phyloP scores from a whole-genome alignment of 2,797 vertebrate genomes.

The Enteromius argenteus region DNA sequence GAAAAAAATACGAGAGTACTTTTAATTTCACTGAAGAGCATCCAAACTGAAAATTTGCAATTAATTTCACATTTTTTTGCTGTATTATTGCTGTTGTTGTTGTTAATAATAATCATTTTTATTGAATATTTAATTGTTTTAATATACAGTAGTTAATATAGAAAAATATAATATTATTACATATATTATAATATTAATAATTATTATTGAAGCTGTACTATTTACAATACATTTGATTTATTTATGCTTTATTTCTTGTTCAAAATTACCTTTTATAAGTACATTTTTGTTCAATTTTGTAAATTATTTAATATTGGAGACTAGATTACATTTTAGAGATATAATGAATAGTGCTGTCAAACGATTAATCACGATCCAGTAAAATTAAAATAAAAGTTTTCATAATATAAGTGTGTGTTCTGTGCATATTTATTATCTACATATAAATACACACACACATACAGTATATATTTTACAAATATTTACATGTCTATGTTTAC shows the following conservation, averaged over 20 bases:
- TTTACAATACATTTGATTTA: neutral
- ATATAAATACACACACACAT: too few relatives aligned
- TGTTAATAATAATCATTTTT: neutral
- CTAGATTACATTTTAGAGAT: neutral
- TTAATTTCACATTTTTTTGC: neutral
- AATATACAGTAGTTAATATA: neutral
- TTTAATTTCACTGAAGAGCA: neutral
- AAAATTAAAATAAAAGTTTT: too few relatives aligned
- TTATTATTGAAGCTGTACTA: neutral
- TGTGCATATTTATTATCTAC: too few relatives aligned
- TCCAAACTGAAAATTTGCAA: neutral
- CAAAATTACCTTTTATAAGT: too few relatives aligned
- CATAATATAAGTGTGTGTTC: too few relatives aligned
- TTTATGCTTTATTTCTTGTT: neutral
- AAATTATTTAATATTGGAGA: neutral
- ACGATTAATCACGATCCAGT: too few relatives aligned
- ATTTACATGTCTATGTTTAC: too few relatives aligned
- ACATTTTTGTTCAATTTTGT: neutral
- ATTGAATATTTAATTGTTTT: too few relatives aligned
- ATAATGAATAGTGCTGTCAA: too few relatives aligned
- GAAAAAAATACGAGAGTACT: neutral
- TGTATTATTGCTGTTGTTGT: neutral
- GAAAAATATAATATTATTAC: neutral
- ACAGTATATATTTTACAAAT: too few relatives aligned
- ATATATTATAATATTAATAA: neutral